A percentile compares a stretch with the other conserved stretches of the same genome.
These are phyloP conservation scores for Leptobrachium leishanense DNA, from an alignment of 2,113 vertebrate species.

Conservation along the genomic window DNA sequence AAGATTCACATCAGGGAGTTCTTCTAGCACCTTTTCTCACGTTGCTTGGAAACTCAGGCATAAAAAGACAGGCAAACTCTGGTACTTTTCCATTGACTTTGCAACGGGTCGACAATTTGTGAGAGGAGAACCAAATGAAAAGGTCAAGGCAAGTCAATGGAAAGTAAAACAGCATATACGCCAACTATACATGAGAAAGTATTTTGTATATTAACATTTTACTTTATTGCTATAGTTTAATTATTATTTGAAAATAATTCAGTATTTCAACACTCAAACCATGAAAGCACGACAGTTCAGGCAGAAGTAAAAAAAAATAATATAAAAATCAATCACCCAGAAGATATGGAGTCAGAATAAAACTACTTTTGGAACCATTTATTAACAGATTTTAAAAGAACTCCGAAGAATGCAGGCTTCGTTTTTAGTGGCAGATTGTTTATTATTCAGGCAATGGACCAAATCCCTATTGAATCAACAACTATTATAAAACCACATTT, in stretches of 20 bases:
- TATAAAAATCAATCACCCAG: not conserved
- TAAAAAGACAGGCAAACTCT: conserved; percentile 14
- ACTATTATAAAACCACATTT: no score
- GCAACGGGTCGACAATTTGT: conserved; percentile 3
- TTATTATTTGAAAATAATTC: conserved; percentile 9
- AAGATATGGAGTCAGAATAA: not conserved
- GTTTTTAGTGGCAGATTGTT: no score
- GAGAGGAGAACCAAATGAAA: conserved; percentile 2
- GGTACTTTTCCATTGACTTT: conserved; percentile 33
- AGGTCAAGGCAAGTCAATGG: conserved; percentile 21
- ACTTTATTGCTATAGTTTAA: not conserved
- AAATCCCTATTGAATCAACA: no score
- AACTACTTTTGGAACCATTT: not conserved
- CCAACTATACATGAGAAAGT: not conserved
- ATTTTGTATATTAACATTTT: not conserved
- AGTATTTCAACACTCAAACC: conserved; percentile 1
- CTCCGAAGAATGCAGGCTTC: not conserved
- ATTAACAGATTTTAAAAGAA: not conserved
- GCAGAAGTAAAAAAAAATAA: not conserved
- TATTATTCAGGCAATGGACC: no score
- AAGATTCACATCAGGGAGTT: conserved; percentile 36
- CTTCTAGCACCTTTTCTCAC: conserved; percentile 8
- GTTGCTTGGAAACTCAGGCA: conserved; percentile 26
- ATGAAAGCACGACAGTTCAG: conserved; percentile 1
- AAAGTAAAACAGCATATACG: conserved; percentile 6